Evolutionary conservation across 2,113 vertebrate genomes (phyloP).

Genomic region (Tretioscincus oriximinensis): DNA sequence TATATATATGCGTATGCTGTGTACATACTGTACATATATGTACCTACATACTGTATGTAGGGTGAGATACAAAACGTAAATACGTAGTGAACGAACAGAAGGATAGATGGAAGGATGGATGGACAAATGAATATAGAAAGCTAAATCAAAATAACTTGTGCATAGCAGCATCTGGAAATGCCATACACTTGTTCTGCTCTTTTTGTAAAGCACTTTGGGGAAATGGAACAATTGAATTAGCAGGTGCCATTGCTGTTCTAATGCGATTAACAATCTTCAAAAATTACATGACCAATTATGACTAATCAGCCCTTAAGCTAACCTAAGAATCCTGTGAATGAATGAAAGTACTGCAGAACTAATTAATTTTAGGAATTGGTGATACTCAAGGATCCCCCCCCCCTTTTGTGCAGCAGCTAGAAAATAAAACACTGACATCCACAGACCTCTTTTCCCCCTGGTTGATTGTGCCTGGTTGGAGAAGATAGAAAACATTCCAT

Average conservation of each 20-base stretch:
- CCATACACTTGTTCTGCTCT: no score
- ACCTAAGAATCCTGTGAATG: background rate
- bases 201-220: background rate
- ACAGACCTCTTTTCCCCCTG: background rate
- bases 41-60: no score
- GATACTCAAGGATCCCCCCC: background rate
- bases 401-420: background rate
- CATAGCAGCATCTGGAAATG: background rate
- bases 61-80: no score
- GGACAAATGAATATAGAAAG: no score
- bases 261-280: slow-evolving; percentile 2
- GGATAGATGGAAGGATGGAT: no score
- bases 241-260: background rate
- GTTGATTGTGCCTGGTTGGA: background rate
- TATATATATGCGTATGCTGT: no score
- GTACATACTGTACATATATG: no score
- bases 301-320: slow-evolving; percentile 6
- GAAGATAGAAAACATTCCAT: no score
- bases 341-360: slow-evolving; percentile 16
- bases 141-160: no score
- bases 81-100: no score
- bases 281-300: slow-evolving; percentile 2
- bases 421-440: background rate
- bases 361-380: slow-evolving; percentile 6
- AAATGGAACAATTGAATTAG: slow-evolving; percentile 14